Base-by-base conservation (phyloP, 2,888 invertebrate genomes). In the Sialis fuliginosa region DNA sequence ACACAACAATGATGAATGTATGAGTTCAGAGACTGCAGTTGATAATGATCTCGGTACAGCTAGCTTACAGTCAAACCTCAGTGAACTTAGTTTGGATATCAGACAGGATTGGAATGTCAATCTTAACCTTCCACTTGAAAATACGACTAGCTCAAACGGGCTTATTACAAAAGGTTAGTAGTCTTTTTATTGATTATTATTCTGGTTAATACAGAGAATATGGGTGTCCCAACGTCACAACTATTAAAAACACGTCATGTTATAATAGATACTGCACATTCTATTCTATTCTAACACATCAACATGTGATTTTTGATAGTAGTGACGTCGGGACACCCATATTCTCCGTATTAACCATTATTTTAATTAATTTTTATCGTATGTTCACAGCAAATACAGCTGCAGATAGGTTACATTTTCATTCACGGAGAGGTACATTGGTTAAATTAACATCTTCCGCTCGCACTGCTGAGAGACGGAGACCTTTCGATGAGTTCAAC, bases 401-500 rank as follows among this genome's bases (percentile, higher is more conserved):
- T 22, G 22, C 22, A 22, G 86, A 87, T 62, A 75, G 77, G 51
- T 64, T 92, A 53, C 72, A 80, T 49, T 93, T 95, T 65, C 93
- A 93, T 64, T 81, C 85, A 44, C 75, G 87, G 51, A 90, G 89
- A 60, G 93, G 93, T 0, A 79, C 84, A 9, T 68, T 93, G 50
- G 87, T 95, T 0, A 90, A 88, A 62, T 67, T 95, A 30, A 81
- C 88, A 1, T 79, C 80, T 53, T 83, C 83, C 57, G 79, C 83
- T 51, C 74, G 90, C 53, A 82, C 87, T 5, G 92, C 92, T 0
- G 89, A 92, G 61, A 73, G 95, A 49, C 75, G 86, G 47, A 74
- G 90, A 49, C 92, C 93, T 0, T 66, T 88, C 6, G 92, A 92
- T 59, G 93, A 95, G 63, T 95, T 93, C 62, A 93, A 95, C 63